These are phyloP conservation scores for Clupea harengus DNA, from an alignment of 2,113 vertebrate genomes.

Conservation along the genomic window DNA sequence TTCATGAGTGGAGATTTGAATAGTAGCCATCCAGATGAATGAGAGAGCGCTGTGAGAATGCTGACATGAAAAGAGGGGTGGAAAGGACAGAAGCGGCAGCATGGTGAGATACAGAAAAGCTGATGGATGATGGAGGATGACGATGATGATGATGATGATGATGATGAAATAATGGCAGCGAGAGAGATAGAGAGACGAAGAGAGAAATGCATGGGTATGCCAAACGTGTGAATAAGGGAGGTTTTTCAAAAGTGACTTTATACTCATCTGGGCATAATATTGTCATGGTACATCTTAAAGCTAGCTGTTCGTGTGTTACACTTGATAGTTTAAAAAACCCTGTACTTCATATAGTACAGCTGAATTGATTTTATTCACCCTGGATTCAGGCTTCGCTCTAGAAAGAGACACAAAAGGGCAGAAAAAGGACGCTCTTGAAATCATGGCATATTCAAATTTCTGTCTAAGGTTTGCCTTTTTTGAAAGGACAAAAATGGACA, in stretches of 20 bases:
- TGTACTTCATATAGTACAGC: neutral
- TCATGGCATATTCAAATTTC: too few species aligned
- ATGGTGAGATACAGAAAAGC: neutral
- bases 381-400: neutral
- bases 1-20: neutral
- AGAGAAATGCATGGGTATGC: neutral
- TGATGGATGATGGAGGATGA: neutral
- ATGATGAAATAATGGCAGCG: neutral
- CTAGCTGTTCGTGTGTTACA: neutral
- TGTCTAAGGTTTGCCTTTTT: neutral
- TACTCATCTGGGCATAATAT: slow-evolving; percentile 1
- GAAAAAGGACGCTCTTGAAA: neutral
- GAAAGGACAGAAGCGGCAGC: neutral
- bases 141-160: neutral
- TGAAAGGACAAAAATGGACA: neutral
- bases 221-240: neutral
- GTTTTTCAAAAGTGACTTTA: neutral
- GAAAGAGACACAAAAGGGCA: neutral
- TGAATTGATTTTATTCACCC: neutral
- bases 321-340: slow-evolving; percentile 7
- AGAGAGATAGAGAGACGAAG: neutral
- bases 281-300: neutral
- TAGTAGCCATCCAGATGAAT: neutral
- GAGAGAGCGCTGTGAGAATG: neutral
- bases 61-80: neutral